A percentile compares a stretch with the other conserved stretches of the same genome.
phyloP scores from a whole-genome alignment of 2,888 invertebrate genomes.

The Pyrrhia umbra region DNA sequence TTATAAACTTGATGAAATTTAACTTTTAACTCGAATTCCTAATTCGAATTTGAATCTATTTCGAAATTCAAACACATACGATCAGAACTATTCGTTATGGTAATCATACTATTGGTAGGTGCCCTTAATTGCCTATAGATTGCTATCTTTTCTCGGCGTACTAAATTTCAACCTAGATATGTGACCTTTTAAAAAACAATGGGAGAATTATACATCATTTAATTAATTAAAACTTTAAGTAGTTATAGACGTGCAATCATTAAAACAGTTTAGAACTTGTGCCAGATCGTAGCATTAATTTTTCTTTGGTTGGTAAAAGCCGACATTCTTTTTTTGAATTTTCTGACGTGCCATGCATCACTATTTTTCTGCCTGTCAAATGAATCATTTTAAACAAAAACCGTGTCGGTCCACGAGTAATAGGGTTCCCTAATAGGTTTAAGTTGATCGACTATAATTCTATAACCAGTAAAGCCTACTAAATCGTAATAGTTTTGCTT shows the following conservation, averaged over 20 bases:
- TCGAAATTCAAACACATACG: slow-evolving; percentile 40
- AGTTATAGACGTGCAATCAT: neutral
- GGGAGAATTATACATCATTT: slow-evolving; percentile 28
- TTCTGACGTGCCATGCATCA: neutral
- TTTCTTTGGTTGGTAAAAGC: slow-evolving; percentile 5
- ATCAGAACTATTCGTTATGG: slow-evolving; percentile 41
- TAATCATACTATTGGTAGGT: slow-evolving; percentile 23
- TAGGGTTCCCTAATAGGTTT: too few relatives aligned
- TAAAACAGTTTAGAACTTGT: neutral
- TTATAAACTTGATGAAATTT: neutral
- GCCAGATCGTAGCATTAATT: slow-evolving; percentile 11
- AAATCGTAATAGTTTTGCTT: too few relatives aligned
- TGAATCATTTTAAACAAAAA: slow-evolving; percentile 10
- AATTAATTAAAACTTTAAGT: slow-evolving; percentile 26
- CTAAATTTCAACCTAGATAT: slow-evolving; percentile 11
- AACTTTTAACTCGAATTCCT: slow-evolving; percentile 1
- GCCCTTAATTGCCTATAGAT: slow-evolving; percentile 30
- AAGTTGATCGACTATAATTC: too few relatives aligned
- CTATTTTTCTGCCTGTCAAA: neutral
- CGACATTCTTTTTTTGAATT: neutral
- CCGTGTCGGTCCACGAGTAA: too few relatives aligned
- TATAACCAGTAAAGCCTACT: too few relatives aligned
- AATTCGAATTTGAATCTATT: slow-evolving; percentile 33
- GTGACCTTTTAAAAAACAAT: slow-evolving; percentile 38
- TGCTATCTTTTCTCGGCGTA: slow-evolving; percentile 23